phyloP scores from a whole-genome alignment of 1,140 invertebrate genomes.

The Linepithema humile region DNA sequence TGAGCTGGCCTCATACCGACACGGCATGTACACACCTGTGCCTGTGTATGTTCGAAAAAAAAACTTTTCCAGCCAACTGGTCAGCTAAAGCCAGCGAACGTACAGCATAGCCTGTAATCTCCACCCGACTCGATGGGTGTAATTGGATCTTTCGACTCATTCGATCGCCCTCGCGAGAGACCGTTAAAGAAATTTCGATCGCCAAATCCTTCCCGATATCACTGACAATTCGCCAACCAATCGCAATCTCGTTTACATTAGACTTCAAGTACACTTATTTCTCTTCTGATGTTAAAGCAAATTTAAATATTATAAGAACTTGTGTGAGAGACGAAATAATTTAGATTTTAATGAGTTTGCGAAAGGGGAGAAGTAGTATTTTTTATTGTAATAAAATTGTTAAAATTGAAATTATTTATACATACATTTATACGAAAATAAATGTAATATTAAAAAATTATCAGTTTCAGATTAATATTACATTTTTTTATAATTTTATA shows the following conservation, averaged over 20 bases:
- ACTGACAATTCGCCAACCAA: neutral
- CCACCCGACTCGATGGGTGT: slow-evolving; percentile 1
- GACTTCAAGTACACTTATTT: slow-evolving; percentile 31
- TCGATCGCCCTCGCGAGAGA: slow-evolving; percentile 17
- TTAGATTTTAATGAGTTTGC: neutral
- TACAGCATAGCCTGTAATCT: slow-evolving; percentile 42
- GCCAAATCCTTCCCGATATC: slow-evolving; percentile 36
- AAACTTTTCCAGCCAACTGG: slow-evolving; percentile 10
- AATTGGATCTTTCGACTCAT: slow-evolving; percentile 44
- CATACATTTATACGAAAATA: neutral
- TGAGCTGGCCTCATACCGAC: slow-evolving; percentile 52
- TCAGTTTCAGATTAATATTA: neutral
- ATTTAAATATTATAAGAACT: slow-evolving; percentile 12
- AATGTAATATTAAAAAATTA: neutral
- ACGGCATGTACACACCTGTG: slow-evolving; percentile 35
- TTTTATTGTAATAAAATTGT: neutral
- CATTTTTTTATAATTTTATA: neutral
- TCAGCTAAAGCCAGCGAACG: neutral
- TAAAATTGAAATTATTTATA: neutral
- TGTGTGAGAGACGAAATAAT: neutral
- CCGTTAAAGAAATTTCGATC: slow-evolving; percentile 60
- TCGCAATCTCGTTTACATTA: slow-evolving; percentile 13
- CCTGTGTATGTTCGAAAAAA: slow-evolving; percentile 17
- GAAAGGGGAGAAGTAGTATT: neutral
- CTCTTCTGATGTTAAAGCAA: slow-evolving; percentile 23